Percentiles rank a stretch among this genome's conserved stretches.
These are phyloP conservation scores for Drosophila pseudoobscura DNA, from an alignment of 1,140 invertebrate genomes.

Conservation along the genomic window DNA sequence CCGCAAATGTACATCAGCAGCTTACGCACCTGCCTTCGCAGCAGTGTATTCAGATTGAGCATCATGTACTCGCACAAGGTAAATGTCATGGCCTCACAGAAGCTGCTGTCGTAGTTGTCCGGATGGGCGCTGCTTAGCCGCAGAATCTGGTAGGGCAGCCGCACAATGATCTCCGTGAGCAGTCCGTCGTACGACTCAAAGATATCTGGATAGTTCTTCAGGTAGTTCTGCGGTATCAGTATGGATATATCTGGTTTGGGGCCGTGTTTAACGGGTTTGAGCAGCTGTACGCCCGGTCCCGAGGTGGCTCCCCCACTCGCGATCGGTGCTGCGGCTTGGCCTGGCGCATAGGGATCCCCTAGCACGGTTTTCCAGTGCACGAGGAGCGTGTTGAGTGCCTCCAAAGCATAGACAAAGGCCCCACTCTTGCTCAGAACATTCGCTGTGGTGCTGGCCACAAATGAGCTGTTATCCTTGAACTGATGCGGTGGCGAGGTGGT, in stretches of 20 bases:
- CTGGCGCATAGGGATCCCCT: constrained; percentile 83
- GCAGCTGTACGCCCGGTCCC: constrained; percentile 43
- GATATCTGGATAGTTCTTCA: constrained; percentile 96
- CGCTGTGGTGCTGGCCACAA: constrained; percentile 90
- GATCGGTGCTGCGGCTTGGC: constrained; percentile 14
- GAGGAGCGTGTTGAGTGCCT: constrained; percentile 90
- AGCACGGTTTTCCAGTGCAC: constrained; percentile 89
- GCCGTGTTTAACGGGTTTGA: constrained; percentile 92
- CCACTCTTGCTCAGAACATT: constrained; percentile 90
- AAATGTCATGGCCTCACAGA: constrained; percentile 94
- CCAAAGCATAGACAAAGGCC: constrained; percentile 92
- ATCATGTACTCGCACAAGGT: constrained; percentile 98
- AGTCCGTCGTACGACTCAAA: constrained; percentile 97
- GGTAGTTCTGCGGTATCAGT: constrained; percentile 96
- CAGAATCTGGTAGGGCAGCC: constrained; percentile 96
- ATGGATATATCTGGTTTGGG: constrained; percentile 97
- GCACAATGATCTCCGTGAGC: constrained; percentile 96
- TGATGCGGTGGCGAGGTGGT: constrained; percentile 84
- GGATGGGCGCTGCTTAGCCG: constrained; percentile 86
- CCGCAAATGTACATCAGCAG: constrained; percentile 96
- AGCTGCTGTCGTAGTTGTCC: constrained; percentile 86
- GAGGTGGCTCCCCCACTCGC: constrained; percentile 2
- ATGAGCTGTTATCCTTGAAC: constrained; percentile 86
- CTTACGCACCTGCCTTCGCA: constrained; percentile 93
- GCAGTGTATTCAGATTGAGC: constrained; percentile 91